phyloP scores from a whole-genome alignment of 1,140 invertebrate genomes.

The Hyposmocoma kahamanoa region DNA sequence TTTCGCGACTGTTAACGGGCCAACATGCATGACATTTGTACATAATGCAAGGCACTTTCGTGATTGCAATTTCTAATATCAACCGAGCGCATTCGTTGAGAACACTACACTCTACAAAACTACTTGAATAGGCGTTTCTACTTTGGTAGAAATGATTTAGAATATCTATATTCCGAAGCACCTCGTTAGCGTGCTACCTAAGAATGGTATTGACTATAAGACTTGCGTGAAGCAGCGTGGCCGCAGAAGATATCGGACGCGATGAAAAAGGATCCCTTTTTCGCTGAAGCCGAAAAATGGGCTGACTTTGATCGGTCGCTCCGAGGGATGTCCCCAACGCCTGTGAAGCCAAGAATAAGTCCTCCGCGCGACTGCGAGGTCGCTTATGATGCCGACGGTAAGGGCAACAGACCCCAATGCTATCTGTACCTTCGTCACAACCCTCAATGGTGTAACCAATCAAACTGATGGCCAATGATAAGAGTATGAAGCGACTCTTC shows the following conservation, averaged over 20 bases:
- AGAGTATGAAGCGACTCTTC: too few species aligned
- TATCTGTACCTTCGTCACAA: slow-evolving; percentile 53
- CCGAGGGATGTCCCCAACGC: slow-evolving; percentile 77
- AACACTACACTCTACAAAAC: slow-evolving; percentile 50
- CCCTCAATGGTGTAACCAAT: slow-evolving; percentile 14
- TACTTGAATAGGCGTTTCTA: not conserved
- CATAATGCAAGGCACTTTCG: too few species aligned
- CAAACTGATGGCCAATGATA: not conserved
- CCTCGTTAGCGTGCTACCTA: too few species aligned
- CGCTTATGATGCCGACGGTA: slow-evolving; percentile 82
- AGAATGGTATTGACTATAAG: slow-evolving; percentile 55
- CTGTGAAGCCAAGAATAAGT: slow-evolving; percentile 79
- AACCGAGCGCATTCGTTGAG: too few species aligned
- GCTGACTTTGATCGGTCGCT: slow-evolving; percentile 60
- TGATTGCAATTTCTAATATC: too few species aligned
- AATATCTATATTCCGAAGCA: slow-evolving; percentile 17
- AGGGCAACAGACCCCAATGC: slow-evolving; percentile 54
- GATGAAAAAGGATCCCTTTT: slow-evolving; percentile 68
- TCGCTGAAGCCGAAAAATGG: slow-evolving; percentile 71
- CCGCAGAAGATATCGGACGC: slow-evolving; percentile 56
- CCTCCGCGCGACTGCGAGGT: slow-evolving; percentile 78
- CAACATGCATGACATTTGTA: too few species aligned
- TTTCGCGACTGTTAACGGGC: too few species aligned
- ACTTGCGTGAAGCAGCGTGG: slow-evolving; percentile 66
- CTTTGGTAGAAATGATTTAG: too few species aligned